These are phyloP conservation scores for Pristionchus pacificus DNA, from an alignment of 1,140 invertebrate genomes.

Conservation along the genomic window DNA sequence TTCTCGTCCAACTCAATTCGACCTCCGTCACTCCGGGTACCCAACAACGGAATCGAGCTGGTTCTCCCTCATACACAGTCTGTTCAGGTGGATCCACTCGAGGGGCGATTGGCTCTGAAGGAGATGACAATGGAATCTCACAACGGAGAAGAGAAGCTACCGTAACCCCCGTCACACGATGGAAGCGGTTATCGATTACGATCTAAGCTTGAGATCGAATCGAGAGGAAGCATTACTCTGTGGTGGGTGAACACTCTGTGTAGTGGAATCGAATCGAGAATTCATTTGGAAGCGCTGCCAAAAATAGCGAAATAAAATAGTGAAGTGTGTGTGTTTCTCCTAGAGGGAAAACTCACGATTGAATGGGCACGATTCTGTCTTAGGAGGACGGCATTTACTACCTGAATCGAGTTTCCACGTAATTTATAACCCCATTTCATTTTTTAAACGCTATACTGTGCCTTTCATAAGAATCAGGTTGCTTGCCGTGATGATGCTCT, in stretches of 20 bases:
- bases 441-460: too few relatives aligned
- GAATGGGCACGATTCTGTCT: neutral
- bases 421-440: too few relatives aligned
- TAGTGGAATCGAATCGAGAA: too few relatives aligned
- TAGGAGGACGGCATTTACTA: neutral
- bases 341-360: neutral
- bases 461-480: too few relatives aligned
- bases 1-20: constrained; percentile 44
- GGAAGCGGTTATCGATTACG: too few relatives aligned
- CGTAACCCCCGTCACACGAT: too few relatives aligned
- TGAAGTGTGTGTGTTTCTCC: neutral
- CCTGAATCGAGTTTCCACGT: neutral
- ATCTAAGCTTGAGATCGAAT: too few relatives aligned
- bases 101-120: constrained; percentile 41
- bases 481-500: too few relatives aligned
- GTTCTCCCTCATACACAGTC: constrained; percentile 42
- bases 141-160: constrained; percentile 11
- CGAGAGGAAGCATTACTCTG: too few relatives aligned
- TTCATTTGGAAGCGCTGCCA: too few relatives aligned
- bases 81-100: constrained; percentile 50
- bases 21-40: constrained; percentile 53
- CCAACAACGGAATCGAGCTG: constrained; percentile 54
- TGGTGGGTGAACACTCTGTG: too few relatives aligned
- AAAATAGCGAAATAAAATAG: too few relatives aligned
- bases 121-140: neutral